Evolutionary conservation across 2,113 vertebrate species (phyloP).

Genomic region (Colistium nudipinnis): DNA sequence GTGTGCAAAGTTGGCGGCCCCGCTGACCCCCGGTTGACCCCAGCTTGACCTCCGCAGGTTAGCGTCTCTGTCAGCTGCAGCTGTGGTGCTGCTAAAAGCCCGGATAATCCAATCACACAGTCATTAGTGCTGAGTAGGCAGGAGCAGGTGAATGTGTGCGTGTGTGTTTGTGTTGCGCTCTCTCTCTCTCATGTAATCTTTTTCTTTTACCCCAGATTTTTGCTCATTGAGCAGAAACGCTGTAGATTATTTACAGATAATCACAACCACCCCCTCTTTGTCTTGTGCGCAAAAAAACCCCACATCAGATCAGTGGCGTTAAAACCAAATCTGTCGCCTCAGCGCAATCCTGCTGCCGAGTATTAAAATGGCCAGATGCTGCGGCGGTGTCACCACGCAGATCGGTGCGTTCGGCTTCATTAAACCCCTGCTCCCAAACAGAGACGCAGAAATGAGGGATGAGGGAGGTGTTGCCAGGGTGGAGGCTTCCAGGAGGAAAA

Average conservation of each 20-base stretch:
- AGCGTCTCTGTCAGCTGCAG: slow-evolving; percentile 66
- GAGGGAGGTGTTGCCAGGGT: slow-evolving; percentile 53
- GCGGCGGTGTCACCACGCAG: background rate
- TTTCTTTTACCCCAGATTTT: slow-evolving; percentile 5
- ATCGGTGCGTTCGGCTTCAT: slow-evolving; percentile 12
- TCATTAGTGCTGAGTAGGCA: slow-evolving; percentile 67
- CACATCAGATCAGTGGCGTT: slow-evolving; percentile 56
- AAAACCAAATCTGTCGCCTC: slow-evolving; percentile 42
- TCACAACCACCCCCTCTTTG: background rate
- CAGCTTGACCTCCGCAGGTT: slow-evolving; percentile 57
- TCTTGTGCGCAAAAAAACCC: slow-evolving; percentile 1
- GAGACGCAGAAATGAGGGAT: slow-evolving; percentile 7
- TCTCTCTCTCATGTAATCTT: slow-evolving; percentile 23
- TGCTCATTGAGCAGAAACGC: slow-evolving; percentile 26
- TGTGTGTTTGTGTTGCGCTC: slow-evolving; percentile 12
- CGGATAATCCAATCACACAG: slow-evolving; percentile 76
- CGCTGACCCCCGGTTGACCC: slow-evolving; percentile 67
- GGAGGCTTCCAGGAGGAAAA: slow-evolving; percentile 30
- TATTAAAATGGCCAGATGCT: slow-evolving; percentile 35
- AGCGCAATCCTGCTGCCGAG: slow-evolving; percentile 8
- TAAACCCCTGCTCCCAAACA: slow-evolving; percentile 22
- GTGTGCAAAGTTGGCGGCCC: slow-evolving; percentile 36
- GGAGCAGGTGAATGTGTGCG: slow-evolving; percentile 61
- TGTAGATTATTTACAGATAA: slow-evolving; percentile 20
- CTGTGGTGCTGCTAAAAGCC: slow-evolving; percentile 68